phyloP scores from a whole-genome alignment of 2,113 vertebrate genomes.

The Oxygymnocypris stewartii region DNA sequence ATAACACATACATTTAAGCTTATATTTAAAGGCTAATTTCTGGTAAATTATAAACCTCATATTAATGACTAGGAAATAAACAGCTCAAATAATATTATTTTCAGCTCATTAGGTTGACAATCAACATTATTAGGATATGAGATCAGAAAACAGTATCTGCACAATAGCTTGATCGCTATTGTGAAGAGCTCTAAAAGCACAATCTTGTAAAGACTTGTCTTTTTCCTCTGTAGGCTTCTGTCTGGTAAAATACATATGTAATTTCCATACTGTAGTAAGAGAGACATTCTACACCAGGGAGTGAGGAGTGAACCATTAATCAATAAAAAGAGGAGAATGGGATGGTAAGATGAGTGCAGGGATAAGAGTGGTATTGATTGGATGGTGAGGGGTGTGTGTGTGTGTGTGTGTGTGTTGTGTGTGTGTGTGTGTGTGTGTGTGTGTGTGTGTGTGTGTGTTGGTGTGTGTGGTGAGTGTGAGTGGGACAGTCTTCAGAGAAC shows the following conservation, averaged over 20 bases:
- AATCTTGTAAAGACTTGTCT: neutral
- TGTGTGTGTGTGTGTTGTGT: neutral
- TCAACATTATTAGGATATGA: neutral
- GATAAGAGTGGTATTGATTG: conserved; percentile 4
- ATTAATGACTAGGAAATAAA: neutral
- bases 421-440: too few species aligned
- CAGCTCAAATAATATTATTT: neutral
- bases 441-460: too few species aligned
- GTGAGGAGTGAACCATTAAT: neutral
- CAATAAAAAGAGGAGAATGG: neutral
- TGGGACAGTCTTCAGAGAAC: neutral
- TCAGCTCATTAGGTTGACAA: neutral
- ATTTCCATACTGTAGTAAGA: conserved; percentile 22
- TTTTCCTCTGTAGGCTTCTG: neutral
- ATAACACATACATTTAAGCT: neutral
- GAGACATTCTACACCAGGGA: conserved; percentile 14
- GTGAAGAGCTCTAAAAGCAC: neutral
- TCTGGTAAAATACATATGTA: conserved; percentile 16
- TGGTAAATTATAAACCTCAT: neutral
- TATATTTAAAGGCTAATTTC: neutral
- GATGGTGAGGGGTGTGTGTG: neutral
- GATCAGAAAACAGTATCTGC: neutral
- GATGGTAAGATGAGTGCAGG: conserved; percentile 12
- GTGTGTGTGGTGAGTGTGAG: too few species aligned
- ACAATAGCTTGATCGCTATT: neutral